Evolutionary conservation across 2,113 vertebrate genomes (phyloP), one percentile per base, ranked within the genome.

Genomic region (Eclectus roratus): DNA sequence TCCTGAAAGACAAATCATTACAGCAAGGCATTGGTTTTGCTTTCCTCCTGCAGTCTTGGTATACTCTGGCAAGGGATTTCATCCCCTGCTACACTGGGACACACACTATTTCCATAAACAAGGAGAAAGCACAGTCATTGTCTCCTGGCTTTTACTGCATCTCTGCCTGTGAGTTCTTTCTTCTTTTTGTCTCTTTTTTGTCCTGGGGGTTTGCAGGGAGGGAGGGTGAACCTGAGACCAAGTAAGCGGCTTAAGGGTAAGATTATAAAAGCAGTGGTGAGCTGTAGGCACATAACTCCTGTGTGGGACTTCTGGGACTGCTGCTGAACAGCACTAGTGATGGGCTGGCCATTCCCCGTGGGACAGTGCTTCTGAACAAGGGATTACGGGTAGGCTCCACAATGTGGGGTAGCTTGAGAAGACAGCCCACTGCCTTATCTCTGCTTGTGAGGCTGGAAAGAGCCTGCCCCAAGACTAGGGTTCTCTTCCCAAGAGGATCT

Each of bases 201-300:
- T 10, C 25, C 47, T 3, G 4, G 15, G 18, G 11, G 3, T 47
- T 82, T 73, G 18, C 19, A 21, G 60, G 28, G 44, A 47, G 46
- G 33, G 28, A 77, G 44, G 10, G 9, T 56, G 49, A 91, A 72
- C 52, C 63, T 58, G 90, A 88, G 61, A 80, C 85, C 79, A 69
- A 88, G 84, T 37, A 73, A 83, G 58, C 52, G 31, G 44, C 56
- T 97, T 72, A 88, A 88, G 90, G 78, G 49, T 82, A 85, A 72
- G 79, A 91, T 72, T 85, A 79, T 77, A 49, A 93, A 85, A 85
- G 53, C 27, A 14, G 13, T 44, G 58, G 84, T 55, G 63, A 89
- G 53, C 85, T 52, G 63, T 35, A 80, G 71, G 66, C 74, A 77
- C 24, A n/a, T 65, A 72, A 77, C 14, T 70, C 69, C 60, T 58